Base-by-base conservation (phyloP, 2,113 vertebrate species). In the Cyanocitta stelleri region DNA sequence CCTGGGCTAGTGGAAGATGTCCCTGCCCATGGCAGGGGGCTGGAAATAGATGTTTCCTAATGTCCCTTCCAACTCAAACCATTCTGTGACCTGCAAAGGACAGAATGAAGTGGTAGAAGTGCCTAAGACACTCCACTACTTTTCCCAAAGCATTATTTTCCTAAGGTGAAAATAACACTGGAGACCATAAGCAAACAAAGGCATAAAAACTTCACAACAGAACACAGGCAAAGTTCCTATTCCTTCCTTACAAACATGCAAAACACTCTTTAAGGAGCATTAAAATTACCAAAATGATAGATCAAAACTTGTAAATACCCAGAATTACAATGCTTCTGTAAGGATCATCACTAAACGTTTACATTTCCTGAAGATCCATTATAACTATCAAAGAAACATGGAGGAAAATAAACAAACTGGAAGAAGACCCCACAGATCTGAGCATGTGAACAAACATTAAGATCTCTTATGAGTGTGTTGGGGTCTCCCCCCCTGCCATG, bases 311-410 rank as follows among this genome's bases (percentile, higher is more conserved):
- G 23, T 35, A 46, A 86, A 71, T 9, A 43, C 1, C 8, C 44
- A 33, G 81, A 74, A 26, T 35, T 64, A 27, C 32, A 85, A 39
- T 4, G 20, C 29, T 54, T n/a, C 55, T 41, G 9, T 33, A 46
- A 56, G 49, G 78, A 79, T 2, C 5, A 61, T 12, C 29, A 18
- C 4, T 56, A 13, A 56, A 66, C 15, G 44, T 3, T 7, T 33
- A 27, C 5, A 39, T 14, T n/a, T 67, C 19, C 35, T 21, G 5
- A 75, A 46, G 16, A 58, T 10, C 9, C 7, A 37, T 19, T 63
- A 2, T 1, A 71, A 29, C 32, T 32, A 62, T 3, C 26, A 44
- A 68, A 69, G 12, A 86, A 69, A 49, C 1, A 16, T 0, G 0
- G 30, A 4, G 3, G 8, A 3, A 6, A 10, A 3, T 32, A 23